Evolutionary conservation across 2,113 vertebrate genomes (phyloP).

Genomic region (Phalacrocorax carbo): DNA sequence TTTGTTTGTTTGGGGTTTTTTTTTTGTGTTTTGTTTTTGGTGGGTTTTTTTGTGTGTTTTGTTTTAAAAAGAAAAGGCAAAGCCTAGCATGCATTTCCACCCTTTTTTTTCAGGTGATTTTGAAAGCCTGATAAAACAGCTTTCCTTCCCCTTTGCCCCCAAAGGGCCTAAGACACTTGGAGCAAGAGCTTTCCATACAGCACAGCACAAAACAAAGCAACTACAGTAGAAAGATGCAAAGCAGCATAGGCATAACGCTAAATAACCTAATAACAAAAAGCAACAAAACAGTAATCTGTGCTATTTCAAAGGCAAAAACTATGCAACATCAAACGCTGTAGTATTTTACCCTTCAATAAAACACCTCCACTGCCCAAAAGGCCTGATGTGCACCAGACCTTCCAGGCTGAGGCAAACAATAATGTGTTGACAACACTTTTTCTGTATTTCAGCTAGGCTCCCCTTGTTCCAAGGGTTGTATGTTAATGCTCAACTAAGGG

Average conservation of each 20-base stretch:
- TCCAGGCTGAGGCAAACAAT: neutral
- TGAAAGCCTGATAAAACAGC: neutral
- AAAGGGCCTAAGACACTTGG: neutral
- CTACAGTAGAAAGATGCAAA: neutral
- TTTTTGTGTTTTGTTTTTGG: too few relatives aligned
- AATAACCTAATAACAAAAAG: neutral
- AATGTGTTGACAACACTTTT: rapidly evolving
- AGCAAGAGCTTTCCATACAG: neutral
- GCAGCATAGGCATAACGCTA: neutral
- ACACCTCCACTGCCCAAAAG: neutral
- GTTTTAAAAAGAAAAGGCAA: neutral
- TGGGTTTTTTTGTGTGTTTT: too few relatives aligned
- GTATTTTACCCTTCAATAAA: neutral
- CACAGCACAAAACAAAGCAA: neutral
- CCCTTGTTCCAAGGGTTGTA: neutral
- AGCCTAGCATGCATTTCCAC: neutral
- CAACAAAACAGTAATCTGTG: neutral
- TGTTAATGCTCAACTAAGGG: neutral
- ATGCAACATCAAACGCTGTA: neutral
- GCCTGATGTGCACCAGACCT: neutral
- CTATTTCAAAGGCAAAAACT: neutral
- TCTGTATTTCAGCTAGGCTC: neutral
- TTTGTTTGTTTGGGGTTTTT: too few relatives aligned
- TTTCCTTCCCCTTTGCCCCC: neutral
- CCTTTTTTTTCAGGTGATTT: neutral